Conservation (phyloP, 2,888 invertebrate genomes). For the Helleia helle region DNA sequence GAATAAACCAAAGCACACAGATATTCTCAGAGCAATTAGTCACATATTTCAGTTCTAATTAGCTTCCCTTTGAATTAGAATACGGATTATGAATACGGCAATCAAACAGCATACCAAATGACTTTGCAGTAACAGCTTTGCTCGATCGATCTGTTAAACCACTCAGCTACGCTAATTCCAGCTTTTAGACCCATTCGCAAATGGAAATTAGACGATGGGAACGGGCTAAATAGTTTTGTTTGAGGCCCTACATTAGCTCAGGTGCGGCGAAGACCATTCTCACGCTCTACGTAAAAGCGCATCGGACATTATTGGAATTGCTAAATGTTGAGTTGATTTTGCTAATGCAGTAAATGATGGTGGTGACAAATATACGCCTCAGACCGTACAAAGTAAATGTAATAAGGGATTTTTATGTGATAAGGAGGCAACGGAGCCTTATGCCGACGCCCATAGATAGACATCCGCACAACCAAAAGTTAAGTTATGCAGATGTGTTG, state of each 20-base stretch:
- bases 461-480: too few relatives aligned
- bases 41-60: slow-evolving; percentile 25
- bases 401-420: too few relatives aligned
- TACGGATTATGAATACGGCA: slow-evolving; percentile 19
- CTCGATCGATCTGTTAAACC: slow-evolving; percentile 30
- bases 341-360: too few relatives aligned
- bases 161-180: slow-evolving; percentile 51
- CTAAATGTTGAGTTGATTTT: slow-evolving; percentile 1
- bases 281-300: slow-evolving; percentile 3
- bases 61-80: slow-evolving; percentile 12
- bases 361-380: too few relatives aligned
- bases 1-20: too few relatives aligned
- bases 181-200: slow-evolving; percentile 53
- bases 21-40: slow-evolving; percentile 5
- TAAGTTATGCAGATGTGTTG: too few relatives aligned
- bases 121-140: slow-evolving; percentile 38
- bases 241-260: slow-evolving; percentile 6
- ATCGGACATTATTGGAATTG: slow-evolving; percentile 3
- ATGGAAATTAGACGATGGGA: slow-evolving; percentile 8
- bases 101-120: slow-evolving; percentile 46
- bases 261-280: neutral
- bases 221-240: slow-evolving; percentile 36
- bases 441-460: too few relatives aligned
- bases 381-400: too few relatives aligned
- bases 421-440: too few relatives aligned